Evolutionary conservation across 2,797 vertebrate genomes (phyloP).

Genomic region (Gallinago stenura): DNA sequence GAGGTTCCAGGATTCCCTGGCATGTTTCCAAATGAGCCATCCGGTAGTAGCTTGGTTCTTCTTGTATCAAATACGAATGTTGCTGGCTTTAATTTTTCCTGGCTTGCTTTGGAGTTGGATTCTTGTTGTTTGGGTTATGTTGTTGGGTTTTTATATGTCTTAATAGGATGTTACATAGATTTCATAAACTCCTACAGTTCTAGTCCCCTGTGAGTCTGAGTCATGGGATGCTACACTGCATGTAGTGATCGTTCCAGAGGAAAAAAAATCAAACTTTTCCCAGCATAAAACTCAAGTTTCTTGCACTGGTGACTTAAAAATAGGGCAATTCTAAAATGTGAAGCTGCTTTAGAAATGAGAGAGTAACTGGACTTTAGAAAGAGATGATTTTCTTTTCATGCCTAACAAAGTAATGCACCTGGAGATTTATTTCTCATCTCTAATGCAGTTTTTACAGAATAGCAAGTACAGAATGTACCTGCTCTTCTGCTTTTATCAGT

Average conservation of each 20-base stretch:
- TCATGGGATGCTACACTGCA: not conserved
- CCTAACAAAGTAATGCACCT: constrained; percentile 23
- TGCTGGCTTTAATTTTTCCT: not conserved
- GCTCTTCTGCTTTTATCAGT: constrained; percentile 12
- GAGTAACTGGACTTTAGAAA: constrained; percentile 18
- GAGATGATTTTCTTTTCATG: not conserved
- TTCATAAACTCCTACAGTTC: not conserved
- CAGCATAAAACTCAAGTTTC: not conserved
- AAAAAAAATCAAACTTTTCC: not conserved
- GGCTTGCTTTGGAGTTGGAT: not conserved
- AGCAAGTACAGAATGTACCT: not conserved
- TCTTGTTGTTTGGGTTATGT: not conserved
- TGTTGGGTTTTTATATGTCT: not conserved
- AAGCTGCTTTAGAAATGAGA: not conserved
- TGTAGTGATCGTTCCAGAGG: not conserved
- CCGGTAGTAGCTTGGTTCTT: not conserved
- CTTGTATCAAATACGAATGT: not conserved
- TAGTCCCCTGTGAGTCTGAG: not conserved
- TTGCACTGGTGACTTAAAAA: not conserved
- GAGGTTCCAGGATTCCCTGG: not conserved
- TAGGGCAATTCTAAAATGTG: not conserved
- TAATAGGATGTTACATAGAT: not conserved
- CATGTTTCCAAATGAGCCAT: not conserved
- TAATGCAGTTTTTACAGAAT: constrained; percentile 13
- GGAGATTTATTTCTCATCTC: constrained; percentile 41